Conservation (phyloP, 2,888 invertebrate genomes). For the Gibbula magus region DNA sequence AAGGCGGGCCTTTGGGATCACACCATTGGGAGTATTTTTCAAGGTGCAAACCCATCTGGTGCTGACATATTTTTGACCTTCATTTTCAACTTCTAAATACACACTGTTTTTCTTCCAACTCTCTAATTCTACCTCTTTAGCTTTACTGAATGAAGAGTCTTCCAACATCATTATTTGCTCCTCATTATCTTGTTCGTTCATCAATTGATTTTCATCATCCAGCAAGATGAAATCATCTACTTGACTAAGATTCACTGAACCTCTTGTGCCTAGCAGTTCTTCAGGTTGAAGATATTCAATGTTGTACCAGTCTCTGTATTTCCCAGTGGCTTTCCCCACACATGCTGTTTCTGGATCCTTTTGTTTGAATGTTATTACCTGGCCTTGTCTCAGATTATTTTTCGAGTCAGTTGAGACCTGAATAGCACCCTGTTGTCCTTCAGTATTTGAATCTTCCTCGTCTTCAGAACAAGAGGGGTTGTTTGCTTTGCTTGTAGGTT, state of each 20-base stretch:
- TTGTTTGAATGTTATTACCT: not conserved
- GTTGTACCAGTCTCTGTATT: slow-evolving; percentile 37
- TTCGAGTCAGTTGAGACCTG: no score
- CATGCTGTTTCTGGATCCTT: slow-evolving; percentile 2
- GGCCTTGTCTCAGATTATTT: no score
- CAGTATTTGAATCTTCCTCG: no score
- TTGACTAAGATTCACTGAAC: no score
- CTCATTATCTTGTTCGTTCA: no score
- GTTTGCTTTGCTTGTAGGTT: no score
- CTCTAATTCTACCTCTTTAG: not conserved
- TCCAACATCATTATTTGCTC: no score
- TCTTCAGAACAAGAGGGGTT: no score
- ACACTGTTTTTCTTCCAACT: slow-evolving; percentile 1
- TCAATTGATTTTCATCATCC: not conserved
- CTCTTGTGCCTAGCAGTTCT: no score
- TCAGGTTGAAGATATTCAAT: not conserved
- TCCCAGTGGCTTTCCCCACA: slow-evolving; percentile 38
- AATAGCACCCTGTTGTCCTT: no score
- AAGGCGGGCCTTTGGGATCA: slow-evolving; percentile 25
- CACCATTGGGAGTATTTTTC: not conserved
- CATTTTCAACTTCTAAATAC: slow-evolving; percentile 4
- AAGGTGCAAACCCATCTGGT: slow-evolving; percentile 26
- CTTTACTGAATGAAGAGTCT: not conserved
- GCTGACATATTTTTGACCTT: slow-evolving; percentile 1
- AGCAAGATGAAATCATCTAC: no score